phyloP scores from a whole-genome alignment of 1,140 invertebrate genomes.

The Mylabris phalerata region DNA sequence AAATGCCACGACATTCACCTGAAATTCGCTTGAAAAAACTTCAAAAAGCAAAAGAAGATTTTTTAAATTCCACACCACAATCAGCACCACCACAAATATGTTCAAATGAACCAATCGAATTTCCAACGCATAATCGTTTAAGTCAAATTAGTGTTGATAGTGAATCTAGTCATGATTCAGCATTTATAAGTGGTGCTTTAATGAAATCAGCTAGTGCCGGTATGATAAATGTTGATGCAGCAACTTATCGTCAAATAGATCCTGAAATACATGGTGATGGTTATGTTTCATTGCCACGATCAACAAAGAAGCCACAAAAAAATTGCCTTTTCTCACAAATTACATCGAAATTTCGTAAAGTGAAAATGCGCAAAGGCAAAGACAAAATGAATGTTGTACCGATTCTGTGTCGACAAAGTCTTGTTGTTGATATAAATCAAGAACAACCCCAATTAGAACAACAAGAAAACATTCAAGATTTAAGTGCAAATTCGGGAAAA shows the following conservation, averaged over 20 bases:
- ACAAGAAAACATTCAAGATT: neutral
- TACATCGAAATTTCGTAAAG: conserved; percentile 55
- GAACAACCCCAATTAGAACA: neutral
- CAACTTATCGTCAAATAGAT: conserved; percentile 48
- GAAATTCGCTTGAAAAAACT: conserved; percentile 40
- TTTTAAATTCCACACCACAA: conserved; percentile 40
- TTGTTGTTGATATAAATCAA: conserved; percentile 50
- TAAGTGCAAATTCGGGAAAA: neutral
- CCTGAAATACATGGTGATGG: conserved; percentile 34
- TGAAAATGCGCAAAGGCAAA: conserved; percentile 45
- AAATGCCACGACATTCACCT: conserved; percentile 12
- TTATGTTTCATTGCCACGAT: conserved; percentile 41
- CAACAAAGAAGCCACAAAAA: conserved; percentile 35
- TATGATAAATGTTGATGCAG: conserved; percentile 59
- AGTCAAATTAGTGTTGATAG: conserved; percentile 54
- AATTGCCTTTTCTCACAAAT: conserved; percentile 47
- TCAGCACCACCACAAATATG: neutral
- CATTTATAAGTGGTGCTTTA: conserved; percentile 37
- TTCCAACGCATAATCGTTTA: conserved; percentile 36
- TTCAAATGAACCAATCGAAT: conserved; percentile 19
- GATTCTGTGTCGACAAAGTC: conserved; percentile 58
- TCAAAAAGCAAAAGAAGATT: conserved; percentile 57
- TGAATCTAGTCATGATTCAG: conserved; percentile 45
- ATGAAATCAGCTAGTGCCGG: conserved; percentile 64
- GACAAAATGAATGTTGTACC: conserved; percentile 52